Conservation (phyloP, 2,888 invertebrate genomes). For the Melanchra persicariae region DNA sequence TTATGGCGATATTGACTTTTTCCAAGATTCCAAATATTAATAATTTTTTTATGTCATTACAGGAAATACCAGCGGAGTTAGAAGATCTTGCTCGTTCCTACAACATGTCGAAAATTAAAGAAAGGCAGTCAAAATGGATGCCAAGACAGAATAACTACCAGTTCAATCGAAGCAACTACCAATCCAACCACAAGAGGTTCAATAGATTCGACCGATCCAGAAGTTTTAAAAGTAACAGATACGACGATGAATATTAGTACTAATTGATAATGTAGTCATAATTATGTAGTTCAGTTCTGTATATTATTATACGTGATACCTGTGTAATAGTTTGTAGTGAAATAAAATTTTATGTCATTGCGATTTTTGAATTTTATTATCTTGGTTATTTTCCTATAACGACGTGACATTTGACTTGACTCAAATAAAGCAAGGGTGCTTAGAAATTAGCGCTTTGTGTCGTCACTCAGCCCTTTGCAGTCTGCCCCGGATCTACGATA, state of each 20-base stretch:
- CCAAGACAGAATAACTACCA: constrained; percentile 70
- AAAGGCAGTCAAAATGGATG: constrained; percentile 70
- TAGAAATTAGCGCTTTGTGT: no score
- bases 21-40: no score
- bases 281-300: constrained; percentile 8
- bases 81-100: constrained; percentile 76
- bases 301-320: constrained; percentile 17
- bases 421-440: no score
- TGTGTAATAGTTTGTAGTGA: constrained; percentile 49
- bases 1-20: no score
- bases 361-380: constrained; percentile 26
- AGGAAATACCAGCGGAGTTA: constrained; percentile 82
- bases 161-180: constrained; percentile 66
- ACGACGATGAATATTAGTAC: constrained; percentile 57
- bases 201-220: constrained; percentile 49
- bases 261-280: constrained; percentile 3
- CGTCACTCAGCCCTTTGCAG: not conserved
- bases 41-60: constrained; percentile 54
- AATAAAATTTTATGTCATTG: constrained; percentile 38
- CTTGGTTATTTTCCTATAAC: not conserved
- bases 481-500: no score
- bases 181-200: constrained; percentile 63
- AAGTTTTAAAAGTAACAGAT: constrained; percentile 44
- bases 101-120: constrained; percentile 69
- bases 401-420: no score